These are phyloP conservation scores for Chrysochloris asiatica DNA, from an alignment of 2,113 vertebrate genomes.

Conservation along the genomic window DNA sequence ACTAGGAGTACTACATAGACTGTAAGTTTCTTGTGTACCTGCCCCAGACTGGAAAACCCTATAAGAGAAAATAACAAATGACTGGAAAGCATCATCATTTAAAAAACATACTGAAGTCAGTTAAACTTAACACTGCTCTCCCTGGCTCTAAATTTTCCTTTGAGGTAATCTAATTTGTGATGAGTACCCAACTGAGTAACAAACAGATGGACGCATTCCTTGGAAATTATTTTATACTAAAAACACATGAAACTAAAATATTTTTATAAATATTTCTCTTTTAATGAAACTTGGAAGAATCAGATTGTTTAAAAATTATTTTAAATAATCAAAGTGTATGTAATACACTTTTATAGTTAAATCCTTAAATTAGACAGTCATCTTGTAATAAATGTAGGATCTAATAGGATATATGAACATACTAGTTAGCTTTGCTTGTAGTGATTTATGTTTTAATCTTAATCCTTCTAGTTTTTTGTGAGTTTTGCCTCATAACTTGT, in stretches of 20 bases:
- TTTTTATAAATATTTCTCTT: conserved; percentile 35
- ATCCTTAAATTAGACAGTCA: conserved; percentile 49
- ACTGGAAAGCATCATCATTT: conserved; percentile 45
- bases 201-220: conserved; percentile 37
- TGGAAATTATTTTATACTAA: conserved; percentile 55
- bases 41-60: conserved; percentile 69
- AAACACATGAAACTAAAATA: conserved; percentile 48
- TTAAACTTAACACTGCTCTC: conserved; percentile 56
- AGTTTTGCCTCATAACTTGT: conserved; percentile 20
- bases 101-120: conserved; percentile 53
- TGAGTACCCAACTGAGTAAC: conserved; percentile 18
- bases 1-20: conserved; percentile 81
- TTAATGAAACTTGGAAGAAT: conserved; percentile 41
- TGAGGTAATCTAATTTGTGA: conserved; percentile 55
- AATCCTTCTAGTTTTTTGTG: conserved; percentile 12
- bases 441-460: conserved; percentile 4
- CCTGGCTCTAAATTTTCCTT: conserved; percentile 63
- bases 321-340: conserved; percentile 34
- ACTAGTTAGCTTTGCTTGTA: conserved; percentile 40
- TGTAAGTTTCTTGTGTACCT: conserved; percentile 81
- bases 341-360: conserved; percentile 20
- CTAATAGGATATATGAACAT: not conserved
- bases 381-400: no score
- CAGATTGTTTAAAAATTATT: conserved; percentile 35
- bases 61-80: conserved; percentile 44